Conservation (phyloP, 2,888 invertebrate species). For the Mantis religiosa region DNA sequence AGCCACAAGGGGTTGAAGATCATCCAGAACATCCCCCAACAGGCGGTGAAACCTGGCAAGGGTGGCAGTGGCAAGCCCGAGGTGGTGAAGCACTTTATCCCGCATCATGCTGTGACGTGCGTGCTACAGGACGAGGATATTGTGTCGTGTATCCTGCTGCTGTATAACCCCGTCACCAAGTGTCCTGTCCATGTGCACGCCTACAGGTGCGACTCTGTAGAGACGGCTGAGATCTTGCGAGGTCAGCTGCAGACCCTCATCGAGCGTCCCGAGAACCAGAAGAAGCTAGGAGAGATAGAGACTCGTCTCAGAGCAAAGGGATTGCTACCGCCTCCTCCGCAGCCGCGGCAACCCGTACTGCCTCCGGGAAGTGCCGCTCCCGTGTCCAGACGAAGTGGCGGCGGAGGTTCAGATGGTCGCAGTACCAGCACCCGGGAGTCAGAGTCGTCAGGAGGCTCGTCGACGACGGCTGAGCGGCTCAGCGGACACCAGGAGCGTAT, state of each 20-base stretch:
- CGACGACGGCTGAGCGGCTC: slow-evolving; percentile 29
- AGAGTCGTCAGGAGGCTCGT: slow-evolving; percentile 36
- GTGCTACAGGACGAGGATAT: slow-evolving; percentile 88
- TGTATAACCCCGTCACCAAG: slow-evolving; percentile 91
- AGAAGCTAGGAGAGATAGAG: slow-evolving; percentile 80
- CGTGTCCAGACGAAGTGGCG: slow-evolving; percentile 37
- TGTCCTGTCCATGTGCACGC: slow-evolving; percentile 95
- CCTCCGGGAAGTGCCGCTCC: slow-evolving; percentile 34
- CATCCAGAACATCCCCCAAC: slow-evolving; percentile 66
- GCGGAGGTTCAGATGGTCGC: slow-evolving; percentile 28
- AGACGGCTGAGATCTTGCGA: slow-evolving; percentile 84
- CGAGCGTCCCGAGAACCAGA: slow-evolving; percentile 78
- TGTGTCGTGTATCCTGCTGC: slow-evolving; percentile 86
- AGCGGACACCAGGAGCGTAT: slow-evolving; percentile 42
- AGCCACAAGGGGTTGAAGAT: slow-evolving; percentile 93
- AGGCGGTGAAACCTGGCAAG: slow-evolving; percentile 41
- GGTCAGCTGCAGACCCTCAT: slow-evolving; percentile 78
- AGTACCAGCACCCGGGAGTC: slow-evolving; percentile 35
- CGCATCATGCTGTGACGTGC: slow-evolving; percentile 88
- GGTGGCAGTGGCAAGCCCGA: slow-evolving; percentile 52
- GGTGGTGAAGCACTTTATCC: slow-evolving; percentile 90
- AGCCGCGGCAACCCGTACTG: neutral
- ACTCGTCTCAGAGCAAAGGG: slow-evolving; percentile 48
- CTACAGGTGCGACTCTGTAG: slow-evolving; percentile 82
- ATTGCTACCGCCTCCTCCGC: slow-evolving; percentile 38